Conservation (phyloP, 1,140 invertebrate genomes). For the Fopius arisanus region DNA sequence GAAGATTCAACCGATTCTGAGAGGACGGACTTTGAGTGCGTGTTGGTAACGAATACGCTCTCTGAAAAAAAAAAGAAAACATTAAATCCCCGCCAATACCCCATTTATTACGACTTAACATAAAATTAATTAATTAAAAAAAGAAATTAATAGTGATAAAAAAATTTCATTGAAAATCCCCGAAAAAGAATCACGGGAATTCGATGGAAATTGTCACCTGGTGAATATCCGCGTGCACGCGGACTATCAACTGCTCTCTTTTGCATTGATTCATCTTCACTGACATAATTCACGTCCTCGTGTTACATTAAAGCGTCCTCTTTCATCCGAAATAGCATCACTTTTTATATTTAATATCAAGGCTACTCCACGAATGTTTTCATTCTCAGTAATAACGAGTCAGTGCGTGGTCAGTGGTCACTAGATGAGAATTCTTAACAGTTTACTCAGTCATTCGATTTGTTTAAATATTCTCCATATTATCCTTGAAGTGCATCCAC, state of each 20-base stretch:
- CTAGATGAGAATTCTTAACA: too few species aligned
- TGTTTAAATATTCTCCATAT: too few species aligned
- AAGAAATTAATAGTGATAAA: background rate
- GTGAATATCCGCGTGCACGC: background rate
- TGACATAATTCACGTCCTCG: background rate
- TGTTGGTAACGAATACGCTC: constrained; percentile 56
- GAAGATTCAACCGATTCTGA: constrained; percentile 58
- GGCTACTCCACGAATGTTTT: background rate
- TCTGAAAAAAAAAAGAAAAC: constrained; percentile 55
- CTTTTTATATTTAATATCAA: constrained; percentile 4
- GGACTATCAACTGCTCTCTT: background rate
- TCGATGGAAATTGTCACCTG: background rate
- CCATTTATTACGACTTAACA: too few species aligned
- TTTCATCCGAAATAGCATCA: constrained; percentile 11
- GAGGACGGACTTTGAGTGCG: constrained; percentile 57
- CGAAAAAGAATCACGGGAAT: too few species aligned
- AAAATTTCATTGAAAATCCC: too few species aligned
- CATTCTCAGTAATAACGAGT: background rate
- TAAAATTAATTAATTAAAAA: background rate
- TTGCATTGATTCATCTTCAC: constrained; percentile 1
- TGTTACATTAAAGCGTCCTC: background rate
- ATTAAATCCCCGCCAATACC: too few species aligned
- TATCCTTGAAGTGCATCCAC: too few species aligned
- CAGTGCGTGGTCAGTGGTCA: too few species aligned
- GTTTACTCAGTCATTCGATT: too few species aligned